Base-by-base conservation (phyloP, 2,888 invertebrate species). In the Epinotia nisella region DNA sequence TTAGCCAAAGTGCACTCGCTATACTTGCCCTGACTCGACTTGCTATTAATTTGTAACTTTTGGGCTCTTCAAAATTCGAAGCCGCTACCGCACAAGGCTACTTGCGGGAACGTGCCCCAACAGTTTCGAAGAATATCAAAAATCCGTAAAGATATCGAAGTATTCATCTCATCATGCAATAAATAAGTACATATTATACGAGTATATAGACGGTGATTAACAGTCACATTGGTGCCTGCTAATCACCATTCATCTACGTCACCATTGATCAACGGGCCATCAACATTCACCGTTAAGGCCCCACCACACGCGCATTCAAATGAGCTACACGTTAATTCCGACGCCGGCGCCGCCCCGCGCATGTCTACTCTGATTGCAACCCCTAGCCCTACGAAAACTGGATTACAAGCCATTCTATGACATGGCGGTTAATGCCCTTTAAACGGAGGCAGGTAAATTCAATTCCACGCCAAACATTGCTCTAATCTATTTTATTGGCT, bases 281-380 rank as follows among this genome's bases (percentile, higher is more conserved):
- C 49, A 49, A n/a, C 24, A 24, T 15, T 61, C 15, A 2, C n/a
- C 1, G 35, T 39, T 29, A 65, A 65, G 39, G 39, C 39, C 17
- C 29, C 62, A 21, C 55, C 29, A 39, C 29, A 65, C 53, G 21
- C 17, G 21, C 35, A 67, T 67, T 67, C 49, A 67, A 71, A 67
- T 67, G 67, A 66, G 66, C 24, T 62, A 66, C 65, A 39, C 10
- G 24, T 41, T 56, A n/a, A 49, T 55, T 49, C 70, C 62, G 75
- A 69, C 61, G 29, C 56, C 59, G 17, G 72, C 58, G 59, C 75
- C 78, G 78, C 77, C 77, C 76, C 60, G 55, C 67, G 75, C 78
- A 59, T 79, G 80, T 77, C 74, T 45, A 71, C 64, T 13, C 64
- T 79, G 81, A 83, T 83, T 82, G 80, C 74, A 77, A 78, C 75